These are phyloP conservation scores for Trichomycterus rosablanca DNA, from an alignment of 2,113 vertebrate genomes.

Conservation along the genomic window DNA sequence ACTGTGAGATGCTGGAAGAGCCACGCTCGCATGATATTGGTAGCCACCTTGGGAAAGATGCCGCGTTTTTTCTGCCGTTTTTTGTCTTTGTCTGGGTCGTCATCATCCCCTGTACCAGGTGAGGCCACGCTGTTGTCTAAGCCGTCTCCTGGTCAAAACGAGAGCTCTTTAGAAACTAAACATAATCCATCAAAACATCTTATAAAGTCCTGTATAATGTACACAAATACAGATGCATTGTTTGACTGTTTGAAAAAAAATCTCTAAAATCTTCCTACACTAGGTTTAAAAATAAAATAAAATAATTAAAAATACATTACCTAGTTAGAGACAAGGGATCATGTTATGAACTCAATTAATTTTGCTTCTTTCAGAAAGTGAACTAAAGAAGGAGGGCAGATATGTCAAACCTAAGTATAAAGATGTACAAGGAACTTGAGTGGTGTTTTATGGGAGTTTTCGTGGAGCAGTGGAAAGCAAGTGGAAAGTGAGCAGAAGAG, in stretches of 20 bases:
- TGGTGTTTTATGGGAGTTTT: constrained; percentile 58
- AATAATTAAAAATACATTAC: background rate
- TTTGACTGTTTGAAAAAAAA: no score
- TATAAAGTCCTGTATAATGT: no score
- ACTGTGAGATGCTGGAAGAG: constrained; percentile 99
- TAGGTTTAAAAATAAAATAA: no score
- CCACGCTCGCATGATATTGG: constrained; percentile 99
- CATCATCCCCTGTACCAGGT: constrained; percentile 96
- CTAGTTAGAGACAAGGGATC: constrained; percentile 35
- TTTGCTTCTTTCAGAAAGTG: constrained; percentile 68
- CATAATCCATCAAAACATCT: background rate
- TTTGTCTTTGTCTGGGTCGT: constrained; percentile 98
- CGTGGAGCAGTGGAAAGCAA: constrained; percentile 72
- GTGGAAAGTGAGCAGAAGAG: constrained; percentile 73
- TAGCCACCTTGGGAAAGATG: constrained; percentile 99
- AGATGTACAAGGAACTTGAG: constrained; percentile 55
- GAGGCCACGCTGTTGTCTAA: constrained; percentile 99
- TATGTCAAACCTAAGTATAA: constrained; percentile 50
- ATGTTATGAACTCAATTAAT: constrained; percentile 88
- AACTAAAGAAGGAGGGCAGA: constrained; percentile 43
- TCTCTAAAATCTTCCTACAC: constrained; percentile 54
- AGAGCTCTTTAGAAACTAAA: constrained; percentile 63
- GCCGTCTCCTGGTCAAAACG: constrained; percentile 83
- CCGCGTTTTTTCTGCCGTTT: constrained; percentile 98
- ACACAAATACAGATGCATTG: no score